Conservation (phyloP, 2,113 vertebrate genomes). For the Cynopterus brachyotis region DNA sequence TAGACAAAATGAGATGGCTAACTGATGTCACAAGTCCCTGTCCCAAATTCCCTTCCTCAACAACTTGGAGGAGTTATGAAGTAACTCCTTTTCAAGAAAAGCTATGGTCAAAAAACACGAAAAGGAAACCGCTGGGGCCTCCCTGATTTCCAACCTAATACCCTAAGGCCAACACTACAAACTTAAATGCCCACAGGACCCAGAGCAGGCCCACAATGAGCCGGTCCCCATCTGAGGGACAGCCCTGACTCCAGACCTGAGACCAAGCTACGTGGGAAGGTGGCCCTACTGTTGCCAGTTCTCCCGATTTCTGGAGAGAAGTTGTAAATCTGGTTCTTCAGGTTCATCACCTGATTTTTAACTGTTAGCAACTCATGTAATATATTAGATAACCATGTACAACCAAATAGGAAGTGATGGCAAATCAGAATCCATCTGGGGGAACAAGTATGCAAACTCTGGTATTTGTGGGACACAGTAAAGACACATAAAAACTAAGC, state of each 20-base stretch:
- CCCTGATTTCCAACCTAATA: background rate
- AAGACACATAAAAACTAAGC: background rate
- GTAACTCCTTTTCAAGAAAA: background rate
- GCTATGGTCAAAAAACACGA: background rate
- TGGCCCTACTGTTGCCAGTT: fast-evolving
- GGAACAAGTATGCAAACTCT: background rate
- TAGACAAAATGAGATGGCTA: background rate
- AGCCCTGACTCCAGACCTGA: background rate
- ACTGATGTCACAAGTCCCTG: background rate
- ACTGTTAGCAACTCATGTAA: background rate
- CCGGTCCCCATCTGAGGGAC: no score
- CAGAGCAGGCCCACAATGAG: background rate
- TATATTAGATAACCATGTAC: background rate
- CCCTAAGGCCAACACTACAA: background rate
- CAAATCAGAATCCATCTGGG: background rate
- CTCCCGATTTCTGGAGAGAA: background rate
- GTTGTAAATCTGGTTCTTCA: background rate
- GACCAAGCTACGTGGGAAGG: background rate
- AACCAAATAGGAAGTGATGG: background rate
- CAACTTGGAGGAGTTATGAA: background rate
- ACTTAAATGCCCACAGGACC: background rate
- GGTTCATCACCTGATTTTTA: background rate
- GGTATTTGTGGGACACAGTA: background rate
- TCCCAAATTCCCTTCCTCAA: background rate
- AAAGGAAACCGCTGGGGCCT: background rate